Percentiles rank a stretch among this genome's conserved stretches.
phyloP scores from a whole-genome alignment of 2,797 vertebrate species.

The Pipistrellus nathusii region DNA sequence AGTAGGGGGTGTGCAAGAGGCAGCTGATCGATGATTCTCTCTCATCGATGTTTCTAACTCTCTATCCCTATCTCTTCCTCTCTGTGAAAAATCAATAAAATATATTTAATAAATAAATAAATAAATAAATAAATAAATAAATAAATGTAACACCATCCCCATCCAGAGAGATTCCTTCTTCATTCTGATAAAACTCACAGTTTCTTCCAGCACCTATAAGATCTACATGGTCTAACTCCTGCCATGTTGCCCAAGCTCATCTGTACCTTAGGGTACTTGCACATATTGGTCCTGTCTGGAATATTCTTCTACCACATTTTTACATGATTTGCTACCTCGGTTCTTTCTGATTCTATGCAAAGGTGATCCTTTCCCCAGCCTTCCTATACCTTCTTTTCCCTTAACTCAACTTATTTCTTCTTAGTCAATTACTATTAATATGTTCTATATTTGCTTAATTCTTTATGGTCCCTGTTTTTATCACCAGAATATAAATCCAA shows the following conservation, averaged over 20 bases:
- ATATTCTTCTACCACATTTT: background rate
- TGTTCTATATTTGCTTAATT: background rate
- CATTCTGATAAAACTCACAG: background rate
- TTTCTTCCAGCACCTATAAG: background rate
- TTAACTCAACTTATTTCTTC: background rate
- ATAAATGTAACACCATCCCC: background rate
- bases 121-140: no score
- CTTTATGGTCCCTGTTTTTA: background rate
- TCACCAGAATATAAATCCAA: background rate
- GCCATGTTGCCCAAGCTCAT: background rate
- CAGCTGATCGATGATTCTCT: no score
- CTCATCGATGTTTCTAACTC: no score
- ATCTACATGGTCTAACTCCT: background rate
- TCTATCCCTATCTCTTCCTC: no score
- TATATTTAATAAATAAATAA: no score
- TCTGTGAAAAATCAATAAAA: no score
- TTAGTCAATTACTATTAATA: background rate
- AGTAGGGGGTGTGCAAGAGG: no score
- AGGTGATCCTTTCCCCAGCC: background rate
- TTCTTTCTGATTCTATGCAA: constrained; percentile 6
- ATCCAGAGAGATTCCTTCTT: background rate
- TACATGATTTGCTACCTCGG: background rate
- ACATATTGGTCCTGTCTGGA: background rate
- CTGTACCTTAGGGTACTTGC: background rate
- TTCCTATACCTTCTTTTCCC: background rate